Conservation (phyloP, 1,140 invertebrate genomes). For the Macrobrachium rosenbergii region DNA sequence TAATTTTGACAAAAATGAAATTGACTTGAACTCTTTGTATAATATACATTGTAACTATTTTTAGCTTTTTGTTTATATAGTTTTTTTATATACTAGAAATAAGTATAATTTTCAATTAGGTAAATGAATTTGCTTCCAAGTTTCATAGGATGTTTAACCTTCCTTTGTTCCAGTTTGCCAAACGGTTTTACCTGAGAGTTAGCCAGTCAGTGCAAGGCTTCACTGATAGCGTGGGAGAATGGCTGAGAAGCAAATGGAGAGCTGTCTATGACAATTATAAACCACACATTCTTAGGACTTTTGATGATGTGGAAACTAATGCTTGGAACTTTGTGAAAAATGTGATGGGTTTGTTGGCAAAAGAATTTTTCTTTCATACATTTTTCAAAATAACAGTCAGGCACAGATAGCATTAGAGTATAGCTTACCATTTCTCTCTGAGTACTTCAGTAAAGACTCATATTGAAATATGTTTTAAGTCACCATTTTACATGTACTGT, state of each 20-base stretch:
- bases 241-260: slow-evolving; percentile 54
- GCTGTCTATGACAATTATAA: slow-evolving; percentile 67
- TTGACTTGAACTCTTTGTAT: too few species aligned
- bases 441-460: neutral
- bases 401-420: too few species aligned
- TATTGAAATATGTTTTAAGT: too few species aligned
- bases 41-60: too few species aligned
- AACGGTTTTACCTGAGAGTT: slow-evolving; percentile 43
- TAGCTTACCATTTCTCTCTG: neutral
- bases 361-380: too few species aligned
- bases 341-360: slow-evolving; percentile 36
- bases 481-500: too few species aligned
- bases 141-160: neutral
- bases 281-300: slow-evolving; percentile 67
- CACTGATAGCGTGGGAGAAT: slow-evolving; percentile 46
- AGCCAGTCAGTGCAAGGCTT: slow-evolving; percentile 48
- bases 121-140: neutral
- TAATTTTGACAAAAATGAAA: too few species aligned
- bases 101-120: too few species aligned
- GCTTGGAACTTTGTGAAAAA: slow-evolving; percentile 51
- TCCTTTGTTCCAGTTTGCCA: slow-evolving; percentile 45
- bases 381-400: too few species aligned
- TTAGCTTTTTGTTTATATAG: neutral
- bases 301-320: slow-evolving; percentile 59
- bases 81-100: neutral